Percentiles rank a stretch among this genome's conserved stretches.
Evolutionary conservation across 64 coral and sea anemone genomes (phyloP).

Genomic region (Catalaphyllia jardinei): DNA sequence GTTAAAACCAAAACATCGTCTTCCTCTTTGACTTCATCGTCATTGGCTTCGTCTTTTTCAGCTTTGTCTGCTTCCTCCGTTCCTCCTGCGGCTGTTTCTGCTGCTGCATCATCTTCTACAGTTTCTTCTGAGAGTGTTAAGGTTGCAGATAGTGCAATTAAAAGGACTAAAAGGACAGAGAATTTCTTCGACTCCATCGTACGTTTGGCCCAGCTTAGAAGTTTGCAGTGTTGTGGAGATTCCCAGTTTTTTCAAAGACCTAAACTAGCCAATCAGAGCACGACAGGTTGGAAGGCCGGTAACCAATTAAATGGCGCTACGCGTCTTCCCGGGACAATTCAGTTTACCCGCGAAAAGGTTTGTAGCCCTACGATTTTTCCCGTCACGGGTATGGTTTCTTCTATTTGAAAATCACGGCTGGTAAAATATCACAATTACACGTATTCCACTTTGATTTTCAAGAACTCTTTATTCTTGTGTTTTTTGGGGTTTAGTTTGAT

Average conservation of each 20-base stretch:
- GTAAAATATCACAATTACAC: no score
- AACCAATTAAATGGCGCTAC: conserved; percentile 85
- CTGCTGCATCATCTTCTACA: background rate
- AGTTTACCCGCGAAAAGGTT: conserved; percentile 9
- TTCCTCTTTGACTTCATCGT: conserved; percentile 83
- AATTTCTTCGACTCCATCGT: conserved; percentile 54
- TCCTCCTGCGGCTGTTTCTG: background rate
- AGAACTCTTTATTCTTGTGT: no score
- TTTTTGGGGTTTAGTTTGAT: no score
- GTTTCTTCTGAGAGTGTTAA: conserved; percentile 66
- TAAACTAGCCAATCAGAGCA: conserved; percentile 69
- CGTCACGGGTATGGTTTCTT: no score
- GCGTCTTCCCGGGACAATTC: conserved; percentile 57
- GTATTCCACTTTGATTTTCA: no score
- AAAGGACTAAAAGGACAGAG: conserved; percentile 34
- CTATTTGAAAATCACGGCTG: no score
- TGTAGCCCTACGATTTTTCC: no score
- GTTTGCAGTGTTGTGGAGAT: conserved; percentile 58
- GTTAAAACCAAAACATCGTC: conserved; percentile 88
- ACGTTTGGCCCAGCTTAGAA: background rate
- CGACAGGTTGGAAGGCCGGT: conserved; percentile 59
- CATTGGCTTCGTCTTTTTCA: conserved; percentile 14
- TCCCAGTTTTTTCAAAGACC: conserved; percentile 82
- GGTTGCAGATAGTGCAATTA: conserved; percentile 55
- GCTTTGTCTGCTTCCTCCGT: conserved; percentile 2